A percentile compares a stretch with the other conserved stretches of the same genome.
Evolutionary conservation across 2,113 vertebrate species (phyloP).

Genomic region (Microtus ochrogaster): DNA sequence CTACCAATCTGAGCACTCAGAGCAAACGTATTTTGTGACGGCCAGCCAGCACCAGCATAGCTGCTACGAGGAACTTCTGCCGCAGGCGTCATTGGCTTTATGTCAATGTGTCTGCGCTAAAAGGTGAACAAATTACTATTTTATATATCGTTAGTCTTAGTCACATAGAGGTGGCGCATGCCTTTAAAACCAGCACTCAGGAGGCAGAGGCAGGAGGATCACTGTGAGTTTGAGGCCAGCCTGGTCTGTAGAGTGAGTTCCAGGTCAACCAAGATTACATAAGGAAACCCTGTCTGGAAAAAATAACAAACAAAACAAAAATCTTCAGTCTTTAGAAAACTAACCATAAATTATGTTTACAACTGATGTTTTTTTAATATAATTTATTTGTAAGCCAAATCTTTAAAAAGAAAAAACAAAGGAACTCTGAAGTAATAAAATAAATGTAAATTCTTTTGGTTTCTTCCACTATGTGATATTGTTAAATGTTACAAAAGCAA

Average conservation of each 20-base stretch:
- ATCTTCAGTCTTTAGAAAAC: slow-evolving; percentile 4
- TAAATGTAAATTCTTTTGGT: background rate
- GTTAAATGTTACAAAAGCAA: background rate
- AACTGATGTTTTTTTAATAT: slow-evolving; percentile 55
- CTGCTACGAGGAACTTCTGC: slow-evolving; percentile 24
- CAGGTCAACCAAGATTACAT: too few relatives aligned
- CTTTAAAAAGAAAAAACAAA: background rate
- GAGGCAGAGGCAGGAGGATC: background rate
- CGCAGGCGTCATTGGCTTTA: slow-evolving; percentile 19
- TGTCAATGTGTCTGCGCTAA: background rate
- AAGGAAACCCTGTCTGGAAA: background rate
- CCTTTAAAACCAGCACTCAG: background rate
- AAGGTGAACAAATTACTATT: slow-evolving; percentile 19
- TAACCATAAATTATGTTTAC: slow-evolving; percentile 30
- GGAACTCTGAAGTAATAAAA: slow-evolving; percentile 44
- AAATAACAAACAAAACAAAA: background rate
- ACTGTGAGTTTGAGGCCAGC: background rate
- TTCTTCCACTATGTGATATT: background rate
- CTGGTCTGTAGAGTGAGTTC: background rate
- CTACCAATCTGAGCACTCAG: slow-evolving; percentile 3
- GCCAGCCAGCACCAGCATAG: background rate
- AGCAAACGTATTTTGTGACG: slow-evolving; percentile 16
- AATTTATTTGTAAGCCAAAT: slow-evolving; percentile 62
- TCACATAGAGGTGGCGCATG: rapidly evolving
- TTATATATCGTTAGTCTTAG: background rate